Conservation (phyloP, 1,140 invertebrate genomes). For the Oncopeltus fasciatus region DNA sequence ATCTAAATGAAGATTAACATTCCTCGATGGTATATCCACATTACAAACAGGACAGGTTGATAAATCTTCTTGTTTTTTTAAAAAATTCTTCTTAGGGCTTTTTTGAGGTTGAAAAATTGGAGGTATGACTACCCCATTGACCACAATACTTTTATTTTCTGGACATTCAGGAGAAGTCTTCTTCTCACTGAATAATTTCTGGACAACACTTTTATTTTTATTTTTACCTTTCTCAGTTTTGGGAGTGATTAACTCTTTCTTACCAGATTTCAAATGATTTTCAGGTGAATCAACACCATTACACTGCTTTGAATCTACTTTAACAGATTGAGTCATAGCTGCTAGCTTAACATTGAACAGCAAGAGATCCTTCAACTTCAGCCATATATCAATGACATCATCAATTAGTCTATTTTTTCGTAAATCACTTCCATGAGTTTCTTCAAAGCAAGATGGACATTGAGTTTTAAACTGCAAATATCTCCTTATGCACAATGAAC, state of each 20-base stretch:
- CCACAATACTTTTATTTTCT: not conserved
- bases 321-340: not conserved
- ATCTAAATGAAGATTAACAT: conserved; percentile 41
- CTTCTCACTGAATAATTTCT: conserved; percentile 2
- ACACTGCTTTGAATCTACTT: not conserved
- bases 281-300: not conserved
- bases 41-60: conserved; percentile 40
- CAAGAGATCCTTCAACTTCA: conserved; percentile 25
- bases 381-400: conserved; percentile 22
- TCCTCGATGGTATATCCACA: conserved; percentile 31
- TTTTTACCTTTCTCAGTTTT: not conserved
- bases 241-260: not conserved
- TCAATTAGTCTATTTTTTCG: conserved; percentile 36
- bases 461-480: conserved; percentile 37
- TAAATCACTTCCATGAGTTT: conserved; percentile 36
- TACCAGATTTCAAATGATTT: not conserved
- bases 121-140: conserved; percentile 17
- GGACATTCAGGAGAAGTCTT: not conserved
- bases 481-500: conserved; percentile 40
- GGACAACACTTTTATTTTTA: not conserved
- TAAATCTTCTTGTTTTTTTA: conserved; percentile 16
- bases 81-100: conserved; percentile 16
- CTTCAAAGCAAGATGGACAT: conserved; percentile 38
- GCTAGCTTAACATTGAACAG: not conserved
- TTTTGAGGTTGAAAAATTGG: conserved; percentile 27